phyloP scores from a whole-genome alignment of 2,888 invertebrate genomes.

The Dryobotodes eremita region DNA sequence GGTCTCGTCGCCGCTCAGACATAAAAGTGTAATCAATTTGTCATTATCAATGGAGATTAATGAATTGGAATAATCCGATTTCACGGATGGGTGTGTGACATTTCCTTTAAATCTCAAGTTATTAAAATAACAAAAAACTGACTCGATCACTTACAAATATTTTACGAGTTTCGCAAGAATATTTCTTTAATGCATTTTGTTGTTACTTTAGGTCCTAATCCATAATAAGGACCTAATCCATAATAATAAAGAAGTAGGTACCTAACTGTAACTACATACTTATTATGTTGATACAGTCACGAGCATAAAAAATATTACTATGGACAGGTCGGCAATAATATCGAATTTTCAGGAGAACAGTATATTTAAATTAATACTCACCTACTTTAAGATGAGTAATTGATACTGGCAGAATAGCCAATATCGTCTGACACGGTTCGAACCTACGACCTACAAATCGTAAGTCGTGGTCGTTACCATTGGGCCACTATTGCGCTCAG shows the following conservation, averaged over 20 bases:
- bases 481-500: neutral
- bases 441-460: no score
- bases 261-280: neutral
- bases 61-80: slow-evolving; percentile 28
- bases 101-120: neutral
- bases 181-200: neutral
- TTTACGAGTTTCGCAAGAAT: neutral
- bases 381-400: neutral
- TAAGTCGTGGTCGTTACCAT: no score
- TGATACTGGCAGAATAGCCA: neutral
- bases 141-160: neutral
- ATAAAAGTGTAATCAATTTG: slow-evolving; percentile 48
- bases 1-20: slow-evolving; percentile 22
- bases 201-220: neutral
- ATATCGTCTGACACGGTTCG: neutral
- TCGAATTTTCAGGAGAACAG: neutral
- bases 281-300: neutral
- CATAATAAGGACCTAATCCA: neutral
- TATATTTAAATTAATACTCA: neutral
- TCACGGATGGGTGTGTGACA: neutral
- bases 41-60: slow-evolving; percentile 19
- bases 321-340: neutral
- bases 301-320: neutral
- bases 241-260: neutral
- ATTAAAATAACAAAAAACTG: neutral